Evolutionary conservation across 2,113 vertebrate genomes (phyloP).

Genomic region (Microcebus griseorufus): DNA sequence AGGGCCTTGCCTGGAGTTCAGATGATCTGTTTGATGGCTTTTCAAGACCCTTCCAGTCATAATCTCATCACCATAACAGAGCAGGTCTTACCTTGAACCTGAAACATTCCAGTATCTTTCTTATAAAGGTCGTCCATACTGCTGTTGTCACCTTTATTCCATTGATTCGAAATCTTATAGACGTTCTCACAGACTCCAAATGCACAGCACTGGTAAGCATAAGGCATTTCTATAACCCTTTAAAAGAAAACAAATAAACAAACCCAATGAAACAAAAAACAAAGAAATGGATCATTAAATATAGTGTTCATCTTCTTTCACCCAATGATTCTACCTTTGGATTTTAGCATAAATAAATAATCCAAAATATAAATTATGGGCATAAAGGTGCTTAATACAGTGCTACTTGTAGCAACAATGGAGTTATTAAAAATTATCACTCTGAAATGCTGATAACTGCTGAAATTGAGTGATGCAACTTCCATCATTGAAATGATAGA

Average conservation of each 20-base stretch:
- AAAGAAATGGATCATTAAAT: background rate
- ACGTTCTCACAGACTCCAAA: slow-evolving; percentile 91
- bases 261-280: background rate
- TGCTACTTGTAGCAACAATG: background rate
- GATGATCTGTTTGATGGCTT: background rate
- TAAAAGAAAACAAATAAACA: slow-evolving; percentile 47
- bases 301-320: background rate
- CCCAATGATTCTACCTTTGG: background rate
- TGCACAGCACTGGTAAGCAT: slow-evolving; percentile 95
- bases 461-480: background rate
- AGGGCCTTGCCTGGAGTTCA: background rate
- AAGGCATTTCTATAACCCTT: slow-evolving; percentile 96
- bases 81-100: slow-evolving; percentile 86
- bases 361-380: slow-evolving; percentile 4
- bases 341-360: slow-evolving; percentile 46
- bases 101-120: slow-evolving; percentile 85
- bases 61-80: background rate
- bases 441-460: slow-evolving; percentile 27
- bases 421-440: slow-evolving; percentile 34
- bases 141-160: slow-evolving; percentile 87
- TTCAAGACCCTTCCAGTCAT: background rate
- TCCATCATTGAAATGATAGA: background rate
- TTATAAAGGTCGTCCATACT: slow-evolving; percentile 84
- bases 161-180: slow-evolving; percentile 84
- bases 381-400: slow-evolving; percentile 7